Evolutionary conservation across 2,797 vertebrate species (phyloP).

Genomic region (Salarias fasciatus): DNA sequence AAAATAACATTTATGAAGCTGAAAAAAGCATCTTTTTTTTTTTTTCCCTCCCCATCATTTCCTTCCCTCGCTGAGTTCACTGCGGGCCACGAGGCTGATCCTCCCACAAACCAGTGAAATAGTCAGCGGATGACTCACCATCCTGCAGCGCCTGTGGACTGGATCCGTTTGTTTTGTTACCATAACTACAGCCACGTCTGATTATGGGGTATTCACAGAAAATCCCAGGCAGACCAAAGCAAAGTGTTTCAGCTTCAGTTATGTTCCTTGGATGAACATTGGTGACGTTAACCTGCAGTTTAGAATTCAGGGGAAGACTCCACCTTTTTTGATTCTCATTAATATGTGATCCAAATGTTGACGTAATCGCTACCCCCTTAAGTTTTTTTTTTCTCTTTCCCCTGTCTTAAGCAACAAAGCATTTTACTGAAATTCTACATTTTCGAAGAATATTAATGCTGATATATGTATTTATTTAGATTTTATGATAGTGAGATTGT

Average conservation of each 20-base stretch:
- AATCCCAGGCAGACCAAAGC: conserved; percentile 30
- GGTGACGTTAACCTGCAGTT: conserved; percentile 12
- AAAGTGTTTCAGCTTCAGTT: conserved; percentile 38
- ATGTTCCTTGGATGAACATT: conserved; percentile 4
- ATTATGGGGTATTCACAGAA: conserved; percentile 44
- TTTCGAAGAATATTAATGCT: no score
- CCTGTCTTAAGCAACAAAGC: no score
- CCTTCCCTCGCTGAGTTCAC: conserved; percentile 14
- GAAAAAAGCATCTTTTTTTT: background rate
- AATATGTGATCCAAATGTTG: no score
- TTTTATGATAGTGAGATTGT: no score
- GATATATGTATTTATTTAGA: no score
- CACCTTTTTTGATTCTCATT: background rate
- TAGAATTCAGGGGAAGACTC: background rate
- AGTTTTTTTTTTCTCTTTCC: no score
- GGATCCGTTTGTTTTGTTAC: conserved; percentile 73
- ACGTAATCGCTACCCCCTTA: no score
- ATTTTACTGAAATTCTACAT: no score
- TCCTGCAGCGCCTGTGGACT: conserved; percentile 60
- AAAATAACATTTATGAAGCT: conserved; percentile 27
- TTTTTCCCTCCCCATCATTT: background rate
- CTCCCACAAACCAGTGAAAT: conserved; percentile 67
- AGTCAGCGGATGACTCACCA: conserved; percentile 76
- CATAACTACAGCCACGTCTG: conserved; percentile 63
- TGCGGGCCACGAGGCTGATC: conserved; percentile 33